phyloP scores from a whole-genome alignment of 2,888 invertebrate genomes.

The Agonum fuliginosum region DNA sequence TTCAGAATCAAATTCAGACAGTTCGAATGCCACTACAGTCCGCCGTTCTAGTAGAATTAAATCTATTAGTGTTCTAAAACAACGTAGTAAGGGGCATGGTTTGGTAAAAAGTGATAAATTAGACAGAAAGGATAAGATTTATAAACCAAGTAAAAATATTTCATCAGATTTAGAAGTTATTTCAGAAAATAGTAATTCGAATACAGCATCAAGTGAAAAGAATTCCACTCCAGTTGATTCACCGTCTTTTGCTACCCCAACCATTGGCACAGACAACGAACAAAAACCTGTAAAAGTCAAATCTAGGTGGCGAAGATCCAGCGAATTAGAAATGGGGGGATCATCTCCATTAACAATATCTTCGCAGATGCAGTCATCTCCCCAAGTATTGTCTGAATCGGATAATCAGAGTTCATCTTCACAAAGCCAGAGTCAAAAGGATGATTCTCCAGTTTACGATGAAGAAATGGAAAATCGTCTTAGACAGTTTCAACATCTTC shows the following conservation, averaged over 20 bases:
- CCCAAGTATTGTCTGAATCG: constrained; percentile 30
- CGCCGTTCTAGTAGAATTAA: constrained; percentile 85
- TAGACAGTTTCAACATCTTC: constrained; percentile 86
- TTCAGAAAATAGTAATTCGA: constrained; percentile 68
- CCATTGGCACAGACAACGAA: constrained; percentile 70
- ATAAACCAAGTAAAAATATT: constrained; percentile 70
- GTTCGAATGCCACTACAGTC: constrained; percentile 69
- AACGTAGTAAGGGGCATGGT: constrained; percentile 80
- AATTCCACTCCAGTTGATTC: constrained; percentile 73
- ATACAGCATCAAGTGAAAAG: constrained; percentile 75
- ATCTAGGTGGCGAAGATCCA: constrained; percentile 85
- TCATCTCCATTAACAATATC: constrained; percentile 48
- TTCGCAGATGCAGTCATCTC: constrained; percentile 15
- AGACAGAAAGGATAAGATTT: constrained; percentile 32
- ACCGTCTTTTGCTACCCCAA: constrained; percentile 72
- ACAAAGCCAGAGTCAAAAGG: constrained; percentile 58
- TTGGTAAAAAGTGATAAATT: constrained; percentile 73
- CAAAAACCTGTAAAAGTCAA: constrained; percentile 87
- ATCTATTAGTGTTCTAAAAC: constrained; percentile 82
- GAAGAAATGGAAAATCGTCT: constrained; percentile 77
- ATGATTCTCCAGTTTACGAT: constrained; percentile 70
- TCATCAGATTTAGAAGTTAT: constrained; percentile 74
- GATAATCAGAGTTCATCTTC: constrained; percentile 25
- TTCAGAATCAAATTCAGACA: constrained; percentile 52
- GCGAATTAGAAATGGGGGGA: constrained; percentile 81